Base-by-base conservation (phyloP, 2,113 vertebrate genomes). In the Struthio camelus region DNA sequence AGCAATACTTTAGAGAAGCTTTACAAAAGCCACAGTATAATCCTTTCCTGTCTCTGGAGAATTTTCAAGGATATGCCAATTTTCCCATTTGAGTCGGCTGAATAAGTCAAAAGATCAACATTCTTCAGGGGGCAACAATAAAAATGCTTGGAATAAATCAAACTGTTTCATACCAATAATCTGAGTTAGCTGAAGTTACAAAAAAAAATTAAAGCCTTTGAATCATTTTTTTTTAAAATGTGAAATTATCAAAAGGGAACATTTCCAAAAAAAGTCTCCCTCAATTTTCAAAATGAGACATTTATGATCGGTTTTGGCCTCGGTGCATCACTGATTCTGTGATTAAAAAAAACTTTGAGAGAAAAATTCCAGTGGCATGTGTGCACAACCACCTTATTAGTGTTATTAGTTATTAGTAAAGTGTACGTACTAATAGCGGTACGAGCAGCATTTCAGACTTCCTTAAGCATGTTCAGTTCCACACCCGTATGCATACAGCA, bases 11-110 rank as follows among this genome's bases (percentile, higher is more conserved):
- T 72, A 78, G 71, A 81, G 34, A 92, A 85, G 56, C 48, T 73
- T 85, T 72, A 80, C 70, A 85, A 30, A 94, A 89, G 48, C 73
- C 51, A 79, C 54, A 64, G 46, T 38, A 24, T 53, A 93, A 87
- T 93, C 56, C 64, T 90, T 86, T 80, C 54, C 64, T 80, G 54
- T 62, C 69, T 13, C 59, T 75, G 64, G 65, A 96, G 46, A 95
- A 90, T 84, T 93, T 90, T 86, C 83, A 90, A 92, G 79, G 85
- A 89, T 86, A 83, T 96, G 96, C 93, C 90, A 91, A 82, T 50
- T 95, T 70, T 96, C 94, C 92, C 89, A 46, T 82, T 89, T 91
- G 92, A 94, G 93, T 91, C 89, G 85, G 78, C 30, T 82, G 58
- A 94, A 93, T 77, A 93, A 91, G 91, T 93, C 44, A 83, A 53